A percentile compares a stretch with the other conserved stretches of the same genome.
Evolutionary conservation across 2,113 vertebrate genomes (phyloP).

Genomic region (Boleophthalmus pectinirostris): DNA sequence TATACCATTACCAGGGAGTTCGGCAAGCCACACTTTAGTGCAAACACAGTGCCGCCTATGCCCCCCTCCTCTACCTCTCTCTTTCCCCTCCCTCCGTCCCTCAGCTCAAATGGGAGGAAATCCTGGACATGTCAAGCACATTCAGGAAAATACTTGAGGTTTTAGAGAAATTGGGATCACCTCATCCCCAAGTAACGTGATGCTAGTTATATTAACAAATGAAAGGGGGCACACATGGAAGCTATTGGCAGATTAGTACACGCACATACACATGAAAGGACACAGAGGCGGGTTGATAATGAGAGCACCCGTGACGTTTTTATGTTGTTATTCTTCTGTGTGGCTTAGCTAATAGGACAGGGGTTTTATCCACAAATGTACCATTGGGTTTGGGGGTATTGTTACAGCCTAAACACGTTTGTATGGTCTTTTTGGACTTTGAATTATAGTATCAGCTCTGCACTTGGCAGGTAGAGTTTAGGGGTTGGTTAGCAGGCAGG

Average conservation of each 20-base stretch:
- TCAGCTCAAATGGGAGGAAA: conserved; percentile 72
- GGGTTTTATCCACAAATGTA: conserved; percentile 50
- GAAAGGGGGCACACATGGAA: conserved; percentile 75
- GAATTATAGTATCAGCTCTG: conserved; percentile 51
- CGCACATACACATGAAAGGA: conserved; percentile 60
- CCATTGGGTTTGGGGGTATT: conserved; percentile 44
- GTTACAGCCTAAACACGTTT: conserved; percentile 66
- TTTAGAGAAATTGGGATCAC: conserved; percentile 73
- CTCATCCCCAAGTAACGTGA: conserved; percentile 71
- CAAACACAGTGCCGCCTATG: conserved; percentile 63
- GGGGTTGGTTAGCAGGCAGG: conserved; percentile 40
- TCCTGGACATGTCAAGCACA: conserved; percentile 75
- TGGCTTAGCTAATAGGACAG: conserved; percentile 66
- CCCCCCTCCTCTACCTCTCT: conserved; percentile 16
- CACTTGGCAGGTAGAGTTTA: conserved; percentile 58
- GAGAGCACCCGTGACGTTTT: conserved; percentile 68
- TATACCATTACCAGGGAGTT: conserved; percentile 35
- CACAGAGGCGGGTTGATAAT: conserved; percentile 61
- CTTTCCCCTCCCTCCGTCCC: neutral
- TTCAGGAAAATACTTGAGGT: conserved; percentile 77
- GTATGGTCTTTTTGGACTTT: conserved; percentile 51
- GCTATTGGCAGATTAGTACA: conserved; percentile 58
- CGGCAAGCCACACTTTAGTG: conserved; percentile 55
- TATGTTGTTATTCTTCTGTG: conserved; percentile 74
- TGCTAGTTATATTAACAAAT: conserved; percentile 72